phyloP scores from a whole-genome alignment of 1,140 invertebrate genomes.

The Phocides pigmalion region DNA sequence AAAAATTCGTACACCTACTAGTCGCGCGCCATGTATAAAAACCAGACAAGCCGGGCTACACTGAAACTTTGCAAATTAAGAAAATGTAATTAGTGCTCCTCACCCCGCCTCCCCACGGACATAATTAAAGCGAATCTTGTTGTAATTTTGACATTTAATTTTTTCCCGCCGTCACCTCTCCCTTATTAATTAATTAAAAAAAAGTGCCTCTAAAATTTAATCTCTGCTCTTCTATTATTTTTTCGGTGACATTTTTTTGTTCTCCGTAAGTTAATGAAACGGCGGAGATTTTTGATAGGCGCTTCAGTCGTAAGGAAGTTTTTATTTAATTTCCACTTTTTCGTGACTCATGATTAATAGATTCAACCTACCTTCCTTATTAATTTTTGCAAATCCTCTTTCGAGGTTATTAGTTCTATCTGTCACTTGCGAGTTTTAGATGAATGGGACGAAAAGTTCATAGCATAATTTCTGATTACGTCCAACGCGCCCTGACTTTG shows the following conservation, averaged over 20 bases:
- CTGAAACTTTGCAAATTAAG: conserved; percentile 78
- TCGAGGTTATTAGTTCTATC: conserved; percentile 32
- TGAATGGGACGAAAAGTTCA: conserved; percentile 1
- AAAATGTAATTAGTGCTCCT: conserved; percentile 75
- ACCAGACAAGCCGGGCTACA: conserved; percentile 46
- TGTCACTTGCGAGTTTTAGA: conserved; percentile 19
- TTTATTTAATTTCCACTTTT: conserved; percentile 47
- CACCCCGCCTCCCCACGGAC: conserved; percentile 53
- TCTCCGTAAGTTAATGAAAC: conserved; percentile 63
- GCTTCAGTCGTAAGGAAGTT: conserved; percentile 35
- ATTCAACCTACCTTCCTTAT: conserved; percentile 42
- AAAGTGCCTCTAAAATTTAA: conserved; percentile 76
- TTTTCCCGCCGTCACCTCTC: conserved; percentile 70
- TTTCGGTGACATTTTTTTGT: conserved; percentile 65
- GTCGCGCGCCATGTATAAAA: conserved; percentile 41
- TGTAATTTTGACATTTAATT: conserved; percentile 82
- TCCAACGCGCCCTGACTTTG: not conserved
- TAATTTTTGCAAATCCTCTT: conserved; percentile 43
- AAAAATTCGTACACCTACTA: no score
- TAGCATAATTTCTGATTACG: not conserved
- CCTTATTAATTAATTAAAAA: conserved; percentile 77
- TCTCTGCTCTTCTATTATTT: conserved; percentile 60
- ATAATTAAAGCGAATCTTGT: conserved; percentile 79
- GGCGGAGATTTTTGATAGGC: conserved; percentile 71
- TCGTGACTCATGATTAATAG: conserved; percentile 41